Evolutionary conservation across 1,140 invertebrate species (phyloP), one percentile per base, ranked within the genome.

Genomic region (Megalonaias nervosa): DNA sequence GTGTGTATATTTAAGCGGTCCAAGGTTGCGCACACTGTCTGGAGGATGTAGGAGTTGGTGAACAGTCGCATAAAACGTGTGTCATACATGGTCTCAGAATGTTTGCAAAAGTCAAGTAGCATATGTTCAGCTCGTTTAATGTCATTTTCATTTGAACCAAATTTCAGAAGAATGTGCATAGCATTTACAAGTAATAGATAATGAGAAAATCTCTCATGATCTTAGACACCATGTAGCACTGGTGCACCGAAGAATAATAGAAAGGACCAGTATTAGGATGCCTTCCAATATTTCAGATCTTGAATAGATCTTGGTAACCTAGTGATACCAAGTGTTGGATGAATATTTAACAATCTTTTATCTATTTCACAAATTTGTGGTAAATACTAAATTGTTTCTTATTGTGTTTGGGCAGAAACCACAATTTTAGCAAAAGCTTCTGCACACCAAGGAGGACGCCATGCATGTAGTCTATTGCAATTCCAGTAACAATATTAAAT

Each of bases 21-120:
- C 82, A 21, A 81, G n/a, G n/a, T 75, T 26, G n/a, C 77, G 67
- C 12, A 83, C 82, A 72, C 72, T 72, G 56, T 81, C 79, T 56
- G 74, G 23, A 16, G 80, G 57, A 75, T 83, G 82, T 12, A 83
- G 13, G 14, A 83, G 60, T 21, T 78, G 75, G 31, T 83, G 82
- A 16, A 81, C 21, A 81, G 60, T 0, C 66, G 74, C 68, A 79
- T 71, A 31, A 57, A 81, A 57, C 80, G 71, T 48, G 58, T 26
- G 58, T 73, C 68, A 75, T 83, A 81, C 1, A 77, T 48, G 4
- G 16, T 16, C 23, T 17, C 12, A 68, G 75, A 79, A 38, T 67
- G 19, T 61, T 71, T 56, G 61, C 31, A 67, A 73, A 83, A 81
- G 31, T 56, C 31, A 56, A 71, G 60, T 21, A 72, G 60, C n/a